These are phyloP conservation scores for Knipowitschia caucasica DNA, from an alignment of 2,797 vertebrate species.

Conservation along the genomic window DNA sequence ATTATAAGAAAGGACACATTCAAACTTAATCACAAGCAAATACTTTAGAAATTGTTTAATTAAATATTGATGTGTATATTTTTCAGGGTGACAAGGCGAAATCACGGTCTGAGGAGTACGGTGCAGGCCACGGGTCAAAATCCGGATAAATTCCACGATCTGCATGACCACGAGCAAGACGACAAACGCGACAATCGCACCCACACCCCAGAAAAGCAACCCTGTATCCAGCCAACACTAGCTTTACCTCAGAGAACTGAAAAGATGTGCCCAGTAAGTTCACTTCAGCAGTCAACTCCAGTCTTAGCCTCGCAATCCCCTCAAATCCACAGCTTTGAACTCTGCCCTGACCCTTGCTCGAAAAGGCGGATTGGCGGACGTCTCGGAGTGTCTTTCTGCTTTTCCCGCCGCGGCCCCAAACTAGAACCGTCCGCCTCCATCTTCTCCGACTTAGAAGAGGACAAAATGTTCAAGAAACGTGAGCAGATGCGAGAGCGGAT, in stretches of 20 bases:
- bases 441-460: conserved; percentile 91
- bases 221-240: conserved; percentile 16
- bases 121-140: conserved; percentile 74
- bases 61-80: conserved; percentile 21
- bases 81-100: conserved; percentile 79
- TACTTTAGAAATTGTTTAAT: too few relatives aligned
- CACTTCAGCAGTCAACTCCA: conserved; percentile 39
- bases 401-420: conserved; percentile 89
- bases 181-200: conserved; percentile 45
- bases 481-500: conserved; percentile 73
- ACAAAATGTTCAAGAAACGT: conserved; percentile 77
- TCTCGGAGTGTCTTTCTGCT: conserved; percentile 92
- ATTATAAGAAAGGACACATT: too few relatives aligned
- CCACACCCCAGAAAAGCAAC: conserved; percentile 18
- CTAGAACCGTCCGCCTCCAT: conserved; percentile 94
- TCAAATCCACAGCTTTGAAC: conserved; percentile 43
- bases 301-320: conserved; percentile 48
- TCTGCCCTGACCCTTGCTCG: conserved; percentile 49
- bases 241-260: conserved; percentile 21
- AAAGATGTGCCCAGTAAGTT: conserved; percentile 31
- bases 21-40: too few relatives aligned
- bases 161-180: conserved; percentile 62
- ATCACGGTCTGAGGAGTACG: conserved; percentile 69
- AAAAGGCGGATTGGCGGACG: conserved; percentile 61
- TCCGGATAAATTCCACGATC: conserved; percentile 62